These are phyloP conservation scores for Stegostoma tigrinum DNA, from an alignment of 2,113 vertebrate species.

Conservation along the genomic window DNA sequence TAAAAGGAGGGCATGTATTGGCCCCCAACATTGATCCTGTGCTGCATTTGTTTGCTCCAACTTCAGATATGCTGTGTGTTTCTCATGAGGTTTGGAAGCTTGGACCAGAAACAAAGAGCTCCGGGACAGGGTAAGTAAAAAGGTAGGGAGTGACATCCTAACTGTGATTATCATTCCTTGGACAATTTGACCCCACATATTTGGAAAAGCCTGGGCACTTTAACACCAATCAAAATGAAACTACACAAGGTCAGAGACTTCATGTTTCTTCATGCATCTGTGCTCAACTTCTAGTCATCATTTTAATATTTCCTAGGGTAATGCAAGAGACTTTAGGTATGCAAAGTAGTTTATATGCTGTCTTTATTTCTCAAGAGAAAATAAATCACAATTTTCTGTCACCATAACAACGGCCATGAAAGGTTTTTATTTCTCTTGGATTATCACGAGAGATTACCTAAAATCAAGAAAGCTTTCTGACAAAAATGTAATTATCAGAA, in stretches of 20 bases:
- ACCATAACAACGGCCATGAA: background rate
- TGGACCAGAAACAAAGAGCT: too few relatives aligned
- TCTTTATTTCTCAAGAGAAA: slow-evolving; percentile 23
- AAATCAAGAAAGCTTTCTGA: background rate
- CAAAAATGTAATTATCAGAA: background rate
- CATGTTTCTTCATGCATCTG: background rate
- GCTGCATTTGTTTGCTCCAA: too few relatives aligned
- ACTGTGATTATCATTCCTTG: too few relatives aligned
- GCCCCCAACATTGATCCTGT: too few relatives aligned
- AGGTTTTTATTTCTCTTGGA: background rate
- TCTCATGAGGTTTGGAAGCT: too few relatives aligned
- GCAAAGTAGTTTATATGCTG: background rate
- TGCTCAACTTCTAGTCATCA: background rate
- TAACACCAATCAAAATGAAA: background rate
- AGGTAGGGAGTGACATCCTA: too few relatives aligned
- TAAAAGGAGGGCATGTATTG: too few relatives aligned
- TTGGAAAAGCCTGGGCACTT: background rate
- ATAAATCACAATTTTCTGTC: background rate
- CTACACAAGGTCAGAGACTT: background rate
- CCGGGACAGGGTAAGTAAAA: too few relatives aligned
- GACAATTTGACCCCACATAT: background rate
- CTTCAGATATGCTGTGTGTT: too few relatives aligned
- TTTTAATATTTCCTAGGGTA: background rate
- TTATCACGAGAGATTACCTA: background rate
- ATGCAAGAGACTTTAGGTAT: background rate